Base-by-base conservation (phyloP, 2,888 invertebrate genomes). In the Syritta pipiens region DNA sequence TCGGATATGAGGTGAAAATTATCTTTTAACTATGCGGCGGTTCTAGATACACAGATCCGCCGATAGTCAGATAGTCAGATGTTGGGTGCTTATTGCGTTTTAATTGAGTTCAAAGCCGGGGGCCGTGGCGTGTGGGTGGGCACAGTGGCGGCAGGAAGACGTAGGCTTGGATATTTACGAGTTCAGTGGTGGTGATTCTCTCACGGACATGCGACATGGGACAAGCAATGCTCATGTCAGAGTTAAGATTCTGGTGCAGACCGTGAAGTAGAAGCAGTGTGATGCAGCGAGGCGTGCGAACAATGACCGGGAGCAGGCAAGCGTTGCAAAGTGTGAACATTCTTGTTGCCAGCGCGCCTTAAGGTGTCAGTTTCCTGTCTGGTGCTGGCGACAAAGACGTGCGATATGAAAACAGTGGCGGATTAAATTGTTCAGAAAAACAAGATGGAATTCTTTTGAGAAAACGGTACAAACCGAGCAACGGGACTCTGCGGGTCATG, bases 1-100 rank as follows among this genome's bases (percentile, higher is more conserved):
- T 17, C 5, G 19, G 63, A 62, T 77, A 77, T 72, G 77, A 77
- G 72, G 77, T 77, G 77, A 77, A 77, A 77, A 77, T 77, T 62
- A 44, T 65, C 6, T 42, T 71, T 62, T 69, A 75, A 57, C 55
- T 35, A n/a, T n/a, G n/a, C n/a, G n/a, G n/a, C n/a, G n/a, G 6
- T 22, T 51, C 17, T 51, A 12, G 7, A 30, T 12, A 17, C 17
- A 37, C 19, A 37, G 28, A 60, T 48, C 22, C 5, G n/a, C n/a
- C n/a, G n/a, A n/a, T n/a, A n/a, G n/a, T n/a, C n/a, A n/a, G n/a
- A n/a, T n/a, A n/a, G n/a, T n/a, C n/a, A n/a, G n/a, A n/a, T n/a
- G n/a, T n/a, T n/a, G n/a, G n/a, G n/a, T n/a, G n/a, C n/a, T 69
- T 71, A 76, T 63, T 49, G 71, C 42, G 28, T 57, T 60, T 72